A percentile compares a stretch with the other conserved stretches of the same genome.
These are phyloP conservation scores for Elachura formosa DNA, from an alignment of 2,113 vertebrate species.

Conservation along the genomic window DNA sequence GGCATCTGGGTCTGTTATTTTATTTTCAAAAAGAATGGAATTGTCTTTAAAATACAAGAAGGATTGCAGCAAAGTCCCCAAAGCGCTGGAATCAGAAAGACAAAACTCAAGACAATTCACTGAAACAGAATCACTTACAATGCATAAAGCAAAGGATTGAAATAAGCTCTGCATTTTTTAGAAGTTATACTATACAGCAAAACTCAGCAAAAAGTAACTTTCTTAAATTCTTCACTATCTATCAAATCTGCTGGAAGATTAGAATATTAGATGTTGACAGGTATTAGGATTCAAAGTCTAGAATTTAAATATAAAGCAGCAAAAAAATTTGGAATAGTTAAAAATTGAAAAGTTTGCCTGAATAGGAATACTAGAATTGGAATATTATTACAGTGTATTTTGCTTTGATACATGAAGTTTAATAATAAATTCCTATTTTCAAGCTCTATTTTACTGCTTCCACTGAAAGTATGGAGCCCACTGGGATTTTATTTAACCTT, in stretches of 20 bases:
- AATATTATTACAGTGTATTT: background rate
- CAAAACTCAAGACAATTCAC: background rate
- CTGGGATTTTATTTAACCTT: background rate
- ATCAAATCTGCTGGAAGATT: background rate
- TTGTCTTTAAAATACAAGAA: background rate
- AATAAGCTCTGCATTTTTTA: background rate
- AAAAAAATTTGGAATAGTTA: background rate
- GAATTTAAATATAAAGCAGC: background rate
- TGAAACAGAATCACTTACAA: background rate
- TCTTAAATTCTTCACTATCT: background rate
- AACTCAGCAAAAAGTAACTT: background rate
- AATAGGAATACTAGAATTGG: background rate
- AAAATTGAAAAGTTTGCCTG: background rate
- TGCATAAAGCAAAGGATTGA: background rate
- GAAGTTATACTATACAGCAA: background rate
- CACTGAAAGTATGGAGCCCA: background rate
- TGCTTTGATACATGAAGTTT: background rate
- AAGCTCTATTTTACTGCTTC: background rate
- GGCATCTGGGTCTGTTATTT: fast-evolving
- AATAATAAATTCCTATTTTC: background rate
- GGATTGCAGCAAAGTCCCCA: background rate
- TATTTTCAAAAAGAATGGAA: background rate
- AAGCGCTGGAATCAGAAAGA: background rate
- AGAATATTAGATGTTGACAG: background rate
- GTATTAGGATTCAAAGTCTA: background rate